Conservation (phyloP, 2,113 vertebrate genomes). For the Phalacrocorax brasilianus region DNA sequence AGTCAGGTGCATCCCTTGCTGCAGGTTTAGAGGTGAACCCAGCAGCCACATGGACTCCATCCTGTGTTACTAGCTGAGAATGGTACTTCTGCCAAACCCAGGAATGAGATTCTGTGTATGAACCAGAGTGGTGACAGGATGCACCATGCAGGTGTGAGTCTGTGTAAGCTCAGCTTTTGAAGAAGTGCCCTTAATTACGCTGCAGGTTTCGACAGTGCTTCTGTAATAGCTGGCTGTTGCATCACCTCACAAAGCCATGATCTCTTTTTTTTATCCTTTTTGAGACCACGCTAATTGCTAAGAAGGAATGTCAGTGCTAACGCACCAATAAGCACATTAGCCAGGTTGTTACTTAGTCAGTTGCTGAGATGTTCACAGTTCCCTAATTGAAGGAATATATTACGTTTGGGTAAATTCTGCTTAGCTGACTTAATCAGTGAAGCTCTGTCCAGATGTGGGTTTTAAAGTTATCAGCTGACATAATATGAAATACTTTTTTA, state of each 20-base stretch:
- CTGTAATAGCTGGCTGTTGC: neutral
- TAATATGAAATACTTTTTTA: neutral
- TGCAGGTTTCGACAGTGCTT: neutral
- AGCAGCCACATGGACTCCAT: rapidly evolving
- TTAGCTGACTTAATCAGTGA: neutral
- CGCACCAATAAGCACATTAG: neutral
- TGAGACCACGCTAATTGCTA: neutral
- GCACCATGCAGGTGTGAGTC: neutral
- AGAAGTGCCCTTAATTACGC: neutral
- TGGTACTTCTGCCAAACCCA: neutral
- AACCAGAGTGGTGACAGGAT: neutral
- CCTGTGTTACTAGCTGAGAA: neutral
- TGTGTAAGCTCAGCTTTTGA: neutral
- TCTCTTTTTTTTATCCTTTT: neutral
- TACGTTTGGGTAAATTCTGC: neutral
- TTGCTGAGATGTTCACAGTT: neutral
- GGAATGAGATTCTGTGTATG: neutral
- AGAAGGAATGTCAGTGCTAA: neutral
- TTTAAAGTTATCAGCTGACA: neutral
- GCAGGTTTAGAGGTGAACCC: neutral
- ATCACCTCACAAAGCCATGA: neutral
- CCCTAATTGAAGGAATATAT: neutral
- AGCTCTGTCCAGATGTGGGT: neutral
- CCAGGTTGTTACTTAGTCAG: neutral
- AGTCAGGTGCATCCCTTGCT: rapidly evolving